Conservation (phyloP, 2,888 invertebrate genomes). For the Maniola hyperantus region DNA sequence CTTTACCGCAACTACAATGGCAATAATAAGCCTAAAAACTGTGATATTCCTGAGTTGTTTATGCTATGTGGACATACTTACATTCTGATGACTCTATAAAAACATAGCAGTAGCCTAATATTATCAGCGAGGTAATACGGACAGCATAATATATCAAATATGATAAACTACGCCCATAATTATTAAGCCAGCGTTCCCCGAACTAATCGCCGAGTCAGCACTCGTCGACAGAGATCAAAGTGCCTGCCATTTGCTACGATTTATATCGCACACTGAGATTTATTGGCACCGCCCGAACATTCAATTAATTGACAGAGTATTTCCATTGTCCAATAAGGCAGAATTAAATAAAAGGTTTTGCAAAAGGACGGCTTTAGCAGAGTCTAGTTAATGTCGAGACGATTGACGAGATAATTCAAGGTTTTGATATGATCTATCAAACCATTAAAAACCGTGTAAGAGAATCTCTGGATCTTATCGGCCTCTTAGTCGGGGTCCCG, state of each 20-base stretch:
- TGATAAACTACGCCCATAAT: conserved; percentile 19
- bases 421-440: neutral
- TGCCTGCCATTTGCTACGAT: conserved; percentile 39
- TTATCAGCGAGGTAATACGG: conserved; percentile 12
- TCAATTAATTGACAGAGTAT: conserved; percentile 40
- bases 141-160: conserved; percentile 21
- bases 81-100: conserved; percentile 3
- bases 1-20: no score
- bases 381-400: neutral
- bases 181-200: conserved; percentile 22
- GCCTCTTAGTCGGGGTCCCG: no score
- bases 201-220: conserved; percentile 39
- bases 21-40: no score
- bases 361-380: neutral
- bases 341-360: conserved; percentile 6
- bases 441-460: no score
- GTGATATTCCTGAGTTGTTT: neutral
- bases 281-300: conserved; percentile 28
- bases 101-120: conserved; percentile 7
- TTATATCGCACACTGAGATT: conserved; percentile 28
- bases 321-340: conserved; percentile 13
- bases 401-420: no score
- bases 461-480: no score
- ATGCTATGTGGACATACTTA: neutral
- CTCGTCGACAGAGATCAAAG: conserved; percentile 38